phyloP scores from a whole-genome alignment of 1,140 invertebrate genomes.

The Solenopsis fugax region DNA sequence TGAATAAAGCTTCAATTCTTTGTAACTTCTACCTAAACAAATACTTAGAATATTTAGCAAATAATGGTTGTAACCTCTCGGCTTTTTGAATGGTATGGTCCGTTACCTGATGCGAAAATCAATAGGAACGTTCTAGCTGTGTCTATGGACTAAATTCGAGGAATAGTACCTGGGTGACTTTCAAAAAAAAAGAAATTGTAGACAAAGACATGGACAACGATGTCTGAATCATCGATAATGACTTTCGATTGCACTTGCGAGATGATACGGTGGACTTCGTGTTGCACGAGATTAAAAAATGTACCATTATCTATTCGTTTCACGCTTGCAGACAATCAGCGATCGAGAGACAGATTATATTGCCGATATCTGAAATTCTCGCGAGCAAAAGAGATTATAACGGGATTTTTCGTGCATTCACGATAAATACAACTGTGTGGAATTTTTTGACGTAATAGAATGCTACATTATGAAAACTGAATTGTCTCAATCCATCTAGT shows the following conservation, averaged over 20 bases:
- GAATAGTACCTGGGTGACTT: constrained; percentile 12
- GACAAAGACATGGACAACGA: neutral
- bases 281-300: constrained; percentile 5
- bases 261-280: constrained; percentile 8
- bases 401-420: neutral
- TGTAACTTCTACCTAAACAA: neutral
- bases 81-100: neutral
- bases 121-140: constrained; percentile 41
- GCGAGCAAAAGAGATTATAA: neutral
- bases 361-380: constrained; percentile 6
- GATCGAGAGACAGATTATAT: constrained; percentile 26
- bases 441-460: constrained; percentile 1
- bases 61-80: constrained; percentile 39
- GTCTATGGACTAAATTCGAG: constrained; percentile 14
- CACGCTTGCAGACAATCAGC: neutral
- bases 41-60: neutral
- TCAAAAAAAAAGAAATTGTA: neutral
- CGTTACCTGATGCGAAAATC: constrained; percentile 38
- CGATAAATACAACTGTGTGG: neutral
- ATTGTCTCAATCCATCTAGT: neutral
- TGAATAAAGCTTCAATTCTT: neutral
- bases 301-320: constrained; percentile 2
- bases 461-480: neutral
- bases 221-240: constrained; percentile 28
- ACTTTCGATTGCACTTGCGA: constrained; percentile 21